Base-by-base conservation (phyloP, 2,113 vertebrate species). In the Gambusia affinis region DNA sequence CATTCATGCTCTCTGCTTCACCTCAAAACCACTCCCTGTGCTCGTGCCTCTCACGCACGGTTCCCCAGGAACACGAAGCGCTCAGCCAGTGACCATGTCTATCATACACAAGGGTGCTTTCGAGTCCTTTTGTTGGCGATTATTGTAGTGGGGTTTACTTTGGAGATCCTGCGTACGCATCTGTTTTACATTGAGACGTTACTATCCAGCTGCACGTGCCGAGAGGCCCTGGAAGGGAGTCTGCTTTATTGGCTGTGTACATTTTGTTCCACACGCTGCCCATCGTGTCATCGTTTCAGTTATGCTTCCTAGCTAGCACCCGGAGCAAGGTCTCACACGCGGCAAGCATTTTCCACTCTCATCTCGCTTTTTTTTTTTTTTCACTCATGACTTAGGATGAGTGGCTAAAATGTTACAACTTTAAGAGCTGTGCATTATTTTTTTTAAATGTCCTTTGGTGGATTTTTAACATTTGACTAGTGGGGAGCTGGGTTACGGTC, bases 161-260 rank as follows among this genome's bases (percentile, higher is more conserved):
- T 70, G 17, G 65, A 78, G 75, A 71, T 61, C 76, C 80, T 78
- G 37, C 64, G 37, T 62, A 68, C 67, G 82, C 91, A 94, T 93
- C 88, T 92, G 93, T 73, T 90, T 85, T 28, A 81, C 85, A 87
- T 92, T 75, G 63, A 69, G 37, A 54, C 70, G 80, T 74, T 76
- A 66, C 64, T 79, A 47, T 31, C 67, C 7, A 44, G 51, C 7
- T 74, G 70, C 60, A n/a, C 31, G 72, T 57, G 62, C 64, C 60
- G 0, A 33, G 30, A 83, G 70, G 54, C 67, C 65, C 61, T 61
- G 51, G 33, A 22, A 22, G 64, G 72, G 71, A 70, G 67, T 66
- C 60, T 4, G 62, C 60, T 17, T 12, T 31, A 67, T 17, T 37
- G 65, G 64, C 60, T 65, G 70, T 91, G 92, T 84, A 91, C 85